Conservation (phyloP, 1,140 invertebrate genomes). For the Drosophila pruinosa region DNA sequence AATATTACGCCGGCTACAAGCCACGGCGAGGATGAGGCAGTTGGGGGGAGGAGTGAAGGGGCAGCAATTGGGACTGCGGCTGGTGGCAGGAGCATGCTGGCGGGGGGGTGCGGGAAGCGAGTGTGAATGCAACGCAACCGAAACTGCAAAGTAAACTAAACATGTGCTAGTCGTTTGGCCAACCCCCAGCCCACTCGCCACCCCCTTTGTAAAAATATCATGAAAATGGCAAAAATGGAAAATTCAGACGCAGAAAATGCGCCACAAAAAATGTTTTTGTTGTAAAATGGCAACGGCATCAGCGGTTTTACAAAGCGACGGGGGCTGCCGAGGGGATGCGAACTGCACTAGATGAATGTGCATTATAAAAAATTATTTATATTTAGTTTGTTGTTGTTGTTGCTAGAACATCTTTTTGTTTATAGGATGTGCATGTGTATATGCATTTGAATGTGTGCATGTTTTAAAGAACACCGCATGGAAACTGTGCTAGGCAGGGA, state of each 20-base stretch:
- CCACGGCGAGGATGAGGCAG: neutral
- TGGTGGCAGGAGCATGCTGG: neutral
- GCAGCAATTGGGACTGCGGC: neutral
- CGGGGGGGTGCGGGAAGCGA: constrained; percentile 25
- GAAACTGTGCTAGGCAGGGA: constrained; percentile 10
- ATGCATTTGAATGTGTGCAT: neutral
- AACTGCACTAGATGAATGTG: constrained; percentile 20
- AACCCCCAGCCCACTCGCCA: neutral
- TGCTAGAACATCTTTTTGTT: constrained; percentile 21
- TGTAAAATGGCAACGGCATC: constrained; percentile 57
- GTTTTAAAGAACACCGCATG: constrained; percentile 20
- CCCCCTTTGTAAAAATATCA: constrained; percentile 69
- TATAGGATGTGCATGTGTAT: constrained; percentile 10
- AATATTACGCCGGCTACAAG: constrained; percentile 65
- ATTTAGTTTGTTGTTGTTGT: constrained; percentile 40
- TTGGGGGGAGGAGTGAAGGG: neutral
- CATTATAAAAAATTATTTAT: constrained; percentile 58
- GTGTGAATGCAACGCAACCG: constrained; percentile 73
- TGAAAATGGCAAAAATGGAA: constrained; percentile 79
- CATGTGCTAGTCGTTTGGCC: constrained; percentile 75
- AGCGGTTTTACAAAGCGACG: neutral
- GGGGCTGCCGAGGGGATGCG: neutral
- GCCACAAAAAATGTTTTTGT: constrained; percentile 80
- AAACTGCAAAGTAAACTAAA: constrained; percentile 80
- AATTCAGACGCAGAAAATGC: constrained; percentile 77